A percentile compares a stretch with the other conserved stretches of the same genome.
Evolutionary conservation across 2,888 invertebrate genomes (phyloP).

Genomic region (Pimpla rufipes): DNA sequence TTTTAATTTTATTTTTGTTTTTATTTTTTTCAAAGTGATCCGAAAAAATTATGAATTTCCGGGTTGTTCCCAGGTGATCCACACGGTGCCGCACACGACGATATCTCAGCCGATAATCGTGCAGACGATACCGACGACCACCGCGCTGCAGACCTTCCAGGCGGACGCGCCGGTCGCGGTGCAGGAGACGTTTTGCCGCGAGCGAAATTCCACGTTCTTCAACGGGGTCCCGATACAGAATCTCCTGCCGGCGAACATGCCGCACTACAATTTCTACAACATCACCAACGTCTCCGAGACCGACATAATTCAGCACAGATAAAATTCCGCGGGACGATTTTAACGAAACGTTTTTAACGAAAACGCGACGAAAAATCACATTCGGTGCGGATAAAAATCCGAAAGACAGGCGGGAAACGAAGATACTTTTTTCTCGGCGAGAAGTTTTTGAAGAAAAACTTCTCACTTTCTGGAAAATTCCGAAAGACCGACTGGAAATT

Average conservation of each 20-base stretch:
- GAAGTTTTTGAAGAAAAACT: no score
- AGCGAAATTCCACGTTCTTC: conserved; percentile 80
- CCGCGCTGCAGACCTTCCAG: conserved; percentile 79
- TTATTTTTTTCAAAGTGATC: no score
- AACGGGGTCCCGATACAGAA: conserved; percentile 79
- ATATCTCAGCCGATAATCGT: conserved; percentile 81
- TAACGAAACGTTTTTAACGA: neutral
- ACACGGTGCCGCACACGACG: conserved; percentile 79
- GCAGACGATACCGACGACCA: conserved; percentile 77
- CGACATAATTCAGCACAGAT: conserved; percentile 80
- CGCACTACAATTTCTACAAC: conserved; percentile 83
- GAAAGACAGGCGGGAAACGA: neutral
- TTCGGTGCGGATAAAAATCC: neutral
- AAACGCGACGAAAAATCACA: neutral
- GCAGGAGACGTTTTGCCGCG: conserved; percentile 78
- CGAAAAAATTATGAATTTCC: no score
- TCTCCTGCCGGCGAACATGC: conserved; percentile 81
- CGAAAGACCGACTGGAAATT: neutral
- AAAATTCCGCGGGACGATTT: conserved; percentile 57
- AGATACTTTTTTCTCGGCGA: no score
- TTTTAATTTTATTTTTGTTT: neutral
- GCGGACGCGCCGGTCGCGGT: conserved; percentile 73
- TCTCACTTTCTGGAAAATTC: no score
- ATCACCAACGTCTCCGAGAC: conserved; percentile 80
- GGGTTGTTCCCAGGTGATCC: conserved; percentile 72